Percentiles rank a stretch among this genome's conserved stretches.
These are phyloP conservation scores for Platyrinchus mystaceus DNA, from an alignment of 2,797 vertebrate genomes.

Conservation along the genomic window DNA sequence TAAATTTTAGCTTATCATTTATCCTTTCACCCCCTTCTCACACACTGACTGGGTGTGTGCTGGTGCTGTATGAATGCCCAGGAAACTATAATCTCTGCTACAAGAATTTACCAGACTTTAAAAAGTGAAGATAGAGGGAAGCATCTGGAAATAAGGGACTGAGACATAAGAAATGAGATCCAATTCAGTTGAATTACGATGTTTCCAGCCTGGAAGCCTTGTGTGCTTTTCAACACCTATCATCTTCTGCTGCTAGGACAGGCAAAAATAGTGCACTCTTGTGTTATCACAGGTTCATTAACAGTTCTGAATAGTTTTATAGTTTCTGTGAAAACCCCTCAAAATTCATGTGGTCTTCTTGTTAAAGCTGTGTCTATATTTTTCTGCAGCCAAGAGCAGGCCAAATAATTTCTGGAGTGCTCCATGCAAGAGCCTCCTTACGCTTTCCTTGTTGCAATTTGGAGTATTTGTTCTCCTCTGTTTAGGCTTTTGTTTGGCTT, in stretches of 20 bases:
- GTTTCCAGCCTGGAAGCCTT: not conserved
- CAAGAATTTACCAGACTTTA: not conserved
- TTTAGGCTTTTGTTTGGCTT: not conserved
- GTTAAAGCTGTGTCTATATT: not conserved
- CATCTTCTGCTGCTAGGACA: not conserved
- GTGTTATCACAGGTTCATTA: not conserved
- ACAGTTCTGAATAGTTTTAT: not conserved
- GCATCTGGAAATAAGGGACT: not conserved
- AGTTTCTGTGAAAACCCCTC: not conserved
- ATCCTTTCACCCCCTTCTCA: not conserved
- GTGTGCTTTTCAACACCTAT: not conserved
- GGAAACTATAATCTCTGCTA: not conserved
- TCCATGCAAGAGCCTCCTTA: not conserved
- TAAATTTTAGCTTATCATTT: not conserved
- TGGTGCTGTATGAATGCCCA: not conserved
- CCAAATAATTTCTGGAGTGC: not conserved
- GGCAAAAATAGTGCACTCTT: not conserved
- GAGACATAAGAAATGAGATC: not conserved
- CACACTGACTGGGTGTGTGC: rapidly evolving
- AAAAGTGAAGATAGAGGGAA: not conserved
- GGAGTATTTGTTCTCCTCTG: not conserved
- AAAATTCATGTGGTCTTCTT: not conserved
- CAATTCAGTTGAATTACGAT: not conserved
- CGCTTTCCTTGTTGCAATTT: not conserved
- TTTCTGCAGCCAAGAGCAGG: not conserved